Evolutionary conservation across 1,140 invertebrate genomes (phyloP), one percentile per base, ranked within the genome.

Genomic region (Probaryconus sp.): DNA sequence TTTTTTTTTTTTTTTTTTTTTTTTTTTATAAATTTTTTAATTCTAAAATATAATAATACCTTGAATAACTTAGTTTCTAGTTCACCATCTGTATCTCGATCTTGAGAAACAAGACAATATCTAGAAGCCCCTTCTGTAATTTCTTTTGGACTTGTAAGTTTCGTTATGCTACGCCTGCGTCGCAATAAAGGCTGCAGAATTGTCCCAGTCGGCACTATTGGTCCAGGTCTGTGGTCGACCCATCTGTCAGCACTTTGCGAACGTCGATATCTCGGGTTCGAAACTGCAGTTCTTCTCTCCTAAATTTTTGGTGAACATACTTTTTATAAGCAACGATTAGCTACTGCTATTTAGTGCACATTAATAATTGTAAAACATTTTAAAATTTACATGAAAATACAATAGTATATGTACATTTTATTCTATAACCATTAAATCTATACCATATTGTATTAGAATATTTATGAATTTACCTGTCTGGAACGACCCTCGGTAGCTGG

Each of bases 61-160:
- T 99, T 99, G 78, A 95, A 96, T 28, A 98, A 80, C 78, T 95
- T 95, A 0, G 97, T 99, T 87, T 97, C 95, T 1, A 99, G 85
- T 83, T 97, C 95, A 0, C 97, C 98, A 78, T 94, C 93, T 0
- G 93, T 93, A 83, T 98, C 96, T 30, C 94, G 92, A 73, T 96
- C 93, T 87, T 99, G 97, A 0, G 96, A 93, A 16, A 97, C 93
- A 0, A 99, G 88, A 67, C 95, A 94, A 83, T 99, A 99, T 83
- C 97, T 97, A 0, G 92, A 93, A 18, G 92, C 92, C 67, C 86
- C 87, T 11, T 87, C 86, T 5, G 80, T 86, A 3, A 88, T 86
- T 42, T 87, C 85, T 55, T 91, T 92, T 0, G 90, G 88, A 63
- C 90, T 87, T 1, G 89, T 90, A 1, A 98, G 85, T 80, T 94